phyloP scores from a whole-genome alignment of 2,888 invertebrate genomes.

The Cephonodes hylas region DNA sequence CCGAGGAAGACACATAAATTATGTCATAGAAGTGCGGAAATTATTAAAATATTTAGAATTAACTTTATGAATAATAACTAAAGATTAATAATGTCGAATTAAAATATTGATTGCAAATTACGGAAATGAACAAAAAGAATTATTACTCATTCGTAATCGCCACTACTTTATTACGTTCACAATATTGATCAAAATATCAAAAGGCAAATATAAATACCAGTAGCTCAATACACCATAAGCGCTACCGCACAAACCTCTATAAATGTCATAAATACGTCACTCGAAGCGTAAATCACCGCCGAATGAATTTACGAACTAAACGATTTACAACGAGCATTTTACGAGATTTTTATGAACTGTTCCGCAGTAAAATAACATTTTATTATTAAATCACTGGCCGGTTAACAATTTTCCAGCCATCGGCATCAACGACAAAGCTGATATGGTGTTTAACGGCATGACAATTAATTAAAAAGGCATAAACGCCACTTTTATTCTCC shows the following conservation, averaged over 20 bases:
- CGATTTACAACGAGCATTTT: slow-evolving; percentile 55
- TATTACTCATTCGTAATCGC: no score
- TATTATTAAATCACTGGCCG: slow-evolving; percentile 75
- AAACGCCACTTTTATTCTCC: slow-evolving; percentile 80
- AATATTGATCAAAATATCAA: no score
- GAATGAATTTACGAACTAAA: slow-evolving; percentile 39
- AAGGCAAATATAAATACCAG: neutral
- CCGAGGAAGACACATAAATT: neutral
- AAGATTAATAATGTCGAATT: no score
- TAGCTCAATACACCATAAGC: neutral
- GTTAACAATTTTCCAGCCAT: slow-evolving; percentile 72
- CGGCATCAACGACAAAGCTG: slow-evolving; percentile 71
- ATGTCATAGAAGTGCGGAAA: neutral
- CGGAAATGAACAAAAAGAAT: no score
- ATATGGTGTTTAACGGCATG: slow-evolving; percentile 75
- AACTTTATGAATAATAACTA: neutral
- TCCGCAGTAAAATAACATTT: slow-evolving; percentile 62
- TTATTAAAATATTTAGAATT: neutral
- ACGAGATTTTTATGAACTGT: slow-evolving; percentile 70
- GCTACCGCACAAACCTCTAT: neutral
- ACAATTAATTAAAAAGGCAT: slow-evolving; percentile 81
- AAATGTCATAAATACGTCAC: slow-evolving; percentile 12
- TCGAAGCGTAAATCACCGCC: slow-evolving; percentile 35
- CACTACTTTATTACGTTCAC: no score
- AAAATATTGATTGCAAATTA: no score